Conservation (phyloP, 2,797 vertebrate species). For the Macropodus opercularis region DNA sequence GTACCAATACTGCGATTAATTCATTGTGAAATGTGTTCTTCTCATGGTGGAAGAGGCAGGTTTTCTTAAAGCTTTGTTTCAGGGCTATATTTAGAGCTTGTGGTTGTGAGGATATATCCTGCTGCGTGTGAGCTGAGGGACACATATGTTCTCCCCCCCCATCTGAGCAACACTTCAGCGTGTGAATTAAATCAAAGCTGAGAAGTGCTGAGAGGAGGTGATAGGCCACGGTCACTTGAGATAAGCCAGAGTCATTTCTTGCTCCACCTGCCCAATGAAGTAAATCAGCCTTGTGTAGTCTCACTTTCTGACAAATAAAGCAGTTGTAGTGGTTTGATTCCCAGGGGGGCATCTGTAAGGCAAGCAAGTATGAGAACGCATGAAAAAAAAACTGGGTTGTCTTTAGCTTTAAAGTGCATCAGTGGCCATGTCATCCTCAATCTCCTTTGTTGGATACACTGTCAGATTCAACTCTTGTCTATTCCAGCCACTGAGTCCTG, state of each 20-base stretch:
- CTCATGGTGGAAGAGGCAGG: constrained; percentile 20
- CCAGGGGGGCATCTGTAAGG: neutral
- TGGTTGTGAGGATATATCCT: constrained; percentile 69
- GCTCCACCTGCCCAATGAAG: constrained; percentile 20
- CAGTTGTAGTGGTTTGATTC: neutral
- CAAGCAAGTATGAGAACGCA: neutral
- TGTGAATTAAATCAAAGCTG: constrained; percentile 74
- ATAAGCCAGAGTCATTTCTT: constrained; percentile 40
- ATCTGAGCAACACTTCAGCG: constrained; percentile 66
- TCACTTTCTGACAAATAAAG: constrained; percentile 34
- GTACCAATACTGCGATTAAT: constrained; percentile 16
- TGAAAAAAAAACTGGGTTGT: neutral
- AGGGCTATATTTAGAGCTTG: constrained; percentile 68
- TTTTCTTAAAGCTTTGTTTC: constrained; percentile 53
- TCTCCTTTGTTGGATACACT: constrained; percentile 20
- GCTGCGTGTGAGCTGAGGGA: constrained; percentile 56
- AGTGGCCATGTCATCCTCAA: constrained; percentile 13
- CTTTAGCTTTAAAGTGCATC: constrained; percentile 45
- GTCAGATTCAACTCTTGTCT: constrained; percentile 9
- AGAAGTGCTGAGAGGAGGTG: constrained; percentile 52
- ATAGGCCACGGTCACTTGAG: constrained; percentile 53
- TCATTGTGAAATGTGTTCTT: constrained; percentile 19
- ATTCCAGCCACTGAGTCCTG: constrained; percentile 7
- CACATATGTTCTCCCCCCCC: constrained; percentile 59
- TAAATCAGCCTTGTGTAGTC: constrained; percentile 23